Conservation (phyloP, 2,113 vertebrate species). For the Bufo bufo region DNA sequence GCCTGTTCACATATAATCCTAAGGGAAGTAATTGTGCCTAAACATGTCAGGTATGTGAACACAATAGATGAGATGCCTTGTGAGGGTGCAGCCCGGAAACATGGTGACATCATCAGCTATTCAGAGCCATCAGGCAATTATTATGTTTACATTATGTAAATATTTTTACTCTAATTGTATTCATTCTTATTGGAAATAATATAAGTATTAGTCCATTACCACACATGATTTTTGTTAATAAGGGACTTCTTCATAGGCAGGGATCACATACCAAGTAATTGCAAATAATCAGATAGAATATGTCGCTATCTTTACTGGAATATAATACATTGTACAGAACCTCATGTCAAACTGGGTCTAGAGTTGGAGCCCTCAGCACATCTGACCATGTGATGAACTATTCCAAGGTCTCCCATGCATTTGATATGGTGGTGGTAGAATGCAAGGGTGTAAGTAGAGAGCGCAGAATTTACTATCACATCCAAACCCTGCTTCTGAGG, state of each 20-base stretch:
- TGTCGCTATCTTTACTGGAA: no score
- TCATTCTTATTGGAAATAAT: neutral
- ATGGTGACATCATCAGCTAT: neutral
- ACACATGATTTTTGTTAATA: neutral
- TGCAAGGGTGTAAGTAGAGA: no score
- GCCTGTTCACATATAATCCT: slow-evolving; percentile 12
- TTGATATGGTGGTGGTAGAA: no score
- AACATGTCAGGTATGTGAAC: neutral
- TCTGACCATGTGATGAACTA: no score
- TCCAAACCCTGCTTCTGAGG: no score
- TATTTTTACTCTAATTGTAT: neutral
- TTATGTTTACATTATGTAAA: neutral
- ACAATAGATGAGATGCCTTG: neutral
- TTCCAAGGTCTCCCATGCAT: no score
- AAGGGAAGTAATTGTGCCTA: neutral
- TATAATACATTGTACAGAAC: no score
- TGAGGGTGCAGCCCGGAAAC: slow-evolving; percentile 22
- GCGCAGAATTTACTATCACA: no score
- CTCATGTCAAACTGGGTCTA: no score
- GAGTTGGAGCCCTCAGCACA: no score
- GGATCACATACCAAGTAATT: neutral
- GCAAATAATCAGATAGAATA: neutral
- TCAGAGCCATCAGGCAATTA: neutral
- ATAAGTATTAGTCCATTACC: neutral
- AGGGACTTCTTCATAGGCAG: neutral